Base-by-base conservation (phyloP, 1,140 invertebrate species). In the Calephelis nemesis region DNA sequence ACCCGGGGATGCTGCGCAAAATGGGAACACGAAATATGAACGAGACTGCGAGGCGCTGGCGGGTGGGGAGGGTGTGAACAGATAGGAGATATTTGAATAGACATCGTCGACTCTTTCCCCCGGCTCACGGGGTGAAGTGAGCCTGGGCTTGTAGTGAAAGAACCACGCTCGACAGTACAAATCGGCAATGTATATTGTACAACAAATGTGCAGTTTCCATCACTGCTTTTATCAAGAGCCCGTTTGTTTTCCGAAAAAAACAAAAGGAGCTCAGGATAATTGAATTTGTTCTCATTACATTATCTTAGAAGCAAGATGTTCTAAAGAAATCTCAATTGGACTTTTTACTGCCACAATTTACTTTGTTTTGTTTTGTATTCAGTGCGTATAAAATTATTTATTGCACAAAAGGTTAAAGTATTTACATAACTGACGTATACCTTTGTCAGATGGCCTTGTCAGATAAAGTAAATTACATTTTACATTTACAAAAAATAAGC, bases 1-100 rank as follows among this genome's bases (percentile, higher is more conserved):
- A 87, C 88, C 91, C 89, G 88, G 91, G 90, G 91, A 92, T 92
- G 91, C 91, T 92, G 91, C 91, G 91, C 91, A 88, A 91, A 92
- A 91, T 88, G 86, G 85, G 84, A 89, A 79, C 80, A 84, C 88
- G 84, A 88, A 88, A 91, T 92, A 91, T 92, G 85, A 91, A 92
- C 90, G 91, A 92, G 91, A 92, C 91, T 90, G 89, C 90, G 82
- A 87, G 91, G 91, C 90, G 91, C 89, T 87, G 78, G 81, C 78
- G 82, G 83, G 80, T 79, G 82, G 74, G 81, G 87, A 77, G 82
- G 85, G 88, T 85, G 85, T 68, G 88, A 89, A 87, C 80, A 87
- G 88, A 87, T 76, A 85, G 78, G 88, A 83, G 80, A 84, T 88
- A 89, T 91, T 88, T 91, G 86, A 89, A 91, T 91, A 91, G 87